phyloP scores from a whole-genome alignment of 2,113 vertebrate species.

The Burhinus oedicnemus region DNA sequence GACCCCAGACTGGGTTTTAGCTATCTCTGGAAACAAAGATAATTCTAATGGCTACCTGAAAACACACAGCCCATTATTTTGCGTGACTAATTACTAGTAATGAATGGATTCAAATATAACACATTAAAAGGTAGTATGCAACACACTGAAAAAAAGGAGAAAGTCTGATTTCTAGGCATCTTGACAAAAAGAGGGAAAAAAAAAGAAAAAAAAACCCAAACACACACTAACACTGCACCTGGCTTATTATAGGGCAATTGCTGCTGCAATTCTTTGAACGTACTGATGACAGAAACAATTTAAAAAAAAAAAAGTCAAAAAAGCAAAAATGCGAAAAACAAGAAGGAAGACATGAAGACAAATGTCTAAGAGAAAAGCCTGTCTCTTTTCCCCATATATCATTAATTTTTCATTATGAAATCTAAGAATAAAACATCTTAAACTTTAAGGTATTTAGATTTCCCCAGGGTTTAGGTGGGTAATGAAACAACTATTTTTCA shows the following conservation, averaged over 20 bases:
- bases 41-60: not conserved
- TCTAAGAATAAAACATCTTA: constrained; percentile 64
- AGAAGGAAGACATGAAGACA: constrained; percentile 28
- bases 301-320: not conserved
- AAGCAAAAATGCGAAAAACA: constrained; percentile 29
- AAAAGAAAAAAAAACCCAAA: rapidly evolving
- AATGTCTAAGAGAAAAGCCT: constrained; percentile 53
- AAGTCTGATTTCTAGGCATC: not conserved
- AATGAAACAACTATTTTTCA: constrained; percentile 62
- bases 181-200: not conserved
- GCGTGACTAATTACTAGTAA: not conserved
- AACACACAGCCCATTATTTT: not conserved
- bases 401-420: constrained; percentile 67
- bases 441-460: constrained; percentile 68
- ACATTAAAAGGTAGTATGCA: not conserved
- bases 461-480: constrained; percentile 57
- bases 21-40: not conserved
- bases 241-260: constrained; percentile 25
- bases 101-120: not conserved
- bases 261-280: constrained; percentile 27
- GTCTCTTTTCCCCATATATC: constrained; percentile 48
- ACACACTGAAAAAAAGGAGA: not conserved
- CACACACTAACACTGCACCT: not conserved
- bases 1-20: not conserved
- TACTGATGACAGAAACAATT: constrained; percentile 17